These are phyloP conservation scores for Aplodontia rufa DNA, from an alignment of 2,113 vertebrate genomes.

Conservation along the genomic window DNA sequence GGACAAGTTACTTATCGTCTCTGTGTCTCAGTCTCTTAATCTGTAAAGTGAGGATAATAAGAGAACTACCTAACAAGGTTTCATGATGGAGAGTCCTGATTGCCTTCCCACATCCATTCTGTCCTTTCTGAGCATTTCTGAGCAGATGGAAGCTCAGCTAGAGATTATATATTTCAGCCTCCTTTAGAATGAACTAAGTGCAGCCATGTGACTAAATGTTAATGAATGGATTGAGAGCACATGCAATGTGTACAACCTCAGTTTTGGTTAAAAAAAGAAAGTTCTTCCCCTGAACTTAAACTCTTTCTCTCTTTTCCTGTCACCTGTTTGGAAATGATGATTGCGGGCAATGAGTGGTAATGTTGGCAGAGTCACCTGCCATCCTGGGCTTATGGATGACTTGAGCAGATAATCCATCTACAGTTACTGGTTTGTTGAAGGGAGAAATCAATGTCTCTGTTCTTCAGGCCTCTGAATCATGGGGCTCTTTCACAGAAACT, in stretches of 20 bases:
- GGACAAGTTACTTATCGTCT: neutral
- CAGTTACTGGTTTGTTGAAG: neutral
- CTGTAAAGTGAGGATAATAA: neutral
- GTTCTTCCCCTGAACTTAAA: neutral
- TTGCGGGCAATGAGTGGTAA: neutral
- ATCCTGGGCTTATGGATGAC: neutral
- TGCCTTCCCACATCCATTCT: neutral
- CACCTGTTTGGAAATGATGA: neutral
- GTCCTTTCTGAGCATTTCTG: neutral
- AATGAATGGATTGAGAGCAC: neutral
- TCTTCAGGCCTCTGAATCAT: neutral
- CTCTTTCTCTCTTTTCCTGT: neutral
- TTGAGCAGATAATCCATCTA: neutral
- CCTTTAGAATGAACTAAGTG: neutral
- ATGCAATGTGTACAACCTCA: neutral
- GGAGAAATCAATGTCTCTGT: neutral
- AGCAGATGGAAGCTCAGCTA: neutral
- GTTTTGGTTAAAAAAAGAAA: constrained; percentile 7
- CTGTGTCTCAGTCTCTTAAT: neutral
- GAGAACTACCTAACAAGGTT: neutral
- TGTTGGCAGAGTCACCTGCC: neutral
- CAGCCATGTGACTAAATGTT: neutral
- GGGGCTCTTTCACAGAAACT: neutral
- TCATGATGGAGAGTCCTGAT: neutral
- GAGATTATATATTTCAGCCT: neutral